phyloP scores from a whole-genome alignment of 2,888 invertebrate genomes.

The Pemphredon lugubris region DNA sequence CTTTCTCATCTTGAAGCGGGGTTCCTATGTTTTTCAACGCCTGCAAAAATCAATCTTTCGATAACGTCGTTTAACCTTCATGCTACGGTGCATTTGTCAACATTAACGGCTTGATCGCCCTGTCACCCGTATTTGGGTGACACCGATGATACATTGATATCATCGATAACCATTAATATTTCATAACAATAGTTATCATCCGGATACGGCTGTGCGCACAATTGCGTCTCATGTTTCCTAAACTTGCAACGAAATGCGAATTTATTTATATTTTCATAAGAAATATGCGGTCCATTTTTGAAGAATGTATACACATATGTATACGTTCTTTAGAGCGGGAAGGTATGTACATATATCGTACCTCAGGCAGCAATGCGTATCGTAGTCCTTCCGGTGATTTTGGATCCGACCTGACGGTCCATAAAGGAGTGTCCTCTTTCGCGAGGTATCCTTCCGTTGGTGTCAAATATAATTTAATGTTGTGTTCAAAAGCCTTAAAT shows the following conservation, averaged over 20 bases:
- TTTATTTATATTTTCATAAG: neutral
- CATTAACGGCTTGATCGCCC: too few relatives aligned
- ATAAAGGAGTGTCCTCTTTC: slow-evolving; percentile 67
- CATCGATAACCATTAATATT: too few relatives aligned
- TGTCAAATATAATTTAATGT: slow-evolving; percentile 67
- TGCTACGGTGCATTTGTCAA: too few relatives aligned
- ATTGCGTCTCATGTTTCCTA: too few relatives aligned
- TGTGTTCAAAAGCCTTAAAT: slow-evolving; percentile 61
- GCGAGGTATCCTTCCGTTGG: slow-evolving; percentile 71
- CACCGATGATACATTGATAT: too few relatives aligned
- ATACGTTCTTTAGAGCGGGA: too few relatives aligned
- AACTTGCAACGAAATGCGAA: neutral
- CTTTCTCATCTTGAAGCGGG: slow-evolving; percentile 53
- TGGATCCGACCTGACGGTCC: slow-evolving; percentile 60
- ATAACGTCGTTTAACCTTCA: too few relatives aligned
- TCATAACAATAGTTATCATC: too few relatives aligned
- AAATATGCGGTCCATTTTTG: slow-evolving; percentile 14
- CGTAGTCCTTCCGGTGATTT: slow-evolving; percentile 55
- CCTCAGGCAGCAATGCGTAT: slow-evolving; percentile 59
- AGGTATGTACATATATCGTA: too few relatives aligned
- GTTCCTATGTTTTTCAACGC: slow-evolving; percentile 36
- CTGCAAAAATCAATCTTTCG: slow-evolving; percentile 32
- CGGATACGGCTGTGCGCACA: too few relatives aligned
- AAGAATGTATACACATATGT: too few relatives aligned
- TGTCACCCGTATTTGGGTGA: too few relatives aligned